These are phyloP conservation scores for Furnarius figulus DNA, from an alignment of 2,113 vertebrate genomes.

Conservation along the genomic window DNA sequence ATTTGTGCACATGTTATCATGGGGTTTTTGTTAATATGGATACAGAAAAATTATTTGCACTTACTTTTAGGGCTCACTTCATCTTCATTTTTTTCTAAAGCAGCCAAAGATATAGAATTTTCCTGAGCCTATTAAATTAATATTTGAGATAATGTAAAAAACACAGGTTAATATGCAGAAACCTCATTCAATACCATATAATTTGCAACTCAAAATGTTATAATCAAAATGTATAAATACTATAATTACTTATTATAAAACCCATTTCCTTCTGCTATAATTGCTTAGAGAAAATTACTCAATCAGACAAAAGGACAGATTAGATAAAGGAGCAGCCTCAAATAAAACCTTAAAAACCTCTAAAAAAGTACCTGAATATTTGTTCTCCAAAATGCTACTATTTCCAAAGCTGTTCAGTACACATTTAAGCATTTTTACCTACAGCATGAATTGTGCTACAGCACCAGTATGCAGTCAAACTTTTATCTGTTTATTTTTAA, in stretches of 20 bases:
- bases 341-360: neutral
- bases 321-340: neutral
- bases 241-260: neutral
- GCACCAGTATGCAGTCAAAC: neutral
- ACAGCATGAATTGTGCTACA: neutral
- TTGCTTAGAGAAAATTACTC: neutral
- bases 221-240: neutral
- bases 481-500: neutral
- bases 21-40: neutral
- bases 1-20: neutral
- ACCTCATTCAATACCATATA: neutral
- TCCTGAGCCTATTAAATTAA: slow-evolving; percentile 75
- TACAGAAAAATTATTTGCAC: neutral
- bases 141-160: slow-evolving; percentile 28
- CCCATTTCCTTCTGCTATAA: neutral
- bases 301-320: neutral
- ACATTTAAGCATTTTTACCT: neutral
- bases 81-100: slow-evolving; percentile 79
- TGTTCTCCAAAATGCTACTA: neutral
- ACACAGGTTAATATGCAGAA: neutral
- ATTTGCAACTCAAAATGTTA: neutral
- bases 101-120: slow-evolving; percentile 78
- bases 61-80: slow-evolving; percentile 76
- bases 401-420: neutral
- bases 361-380: neutral